Base-by-base conservation (phyloP, 2,888 invertebrate species). In the Athalia cordata region DNA sequence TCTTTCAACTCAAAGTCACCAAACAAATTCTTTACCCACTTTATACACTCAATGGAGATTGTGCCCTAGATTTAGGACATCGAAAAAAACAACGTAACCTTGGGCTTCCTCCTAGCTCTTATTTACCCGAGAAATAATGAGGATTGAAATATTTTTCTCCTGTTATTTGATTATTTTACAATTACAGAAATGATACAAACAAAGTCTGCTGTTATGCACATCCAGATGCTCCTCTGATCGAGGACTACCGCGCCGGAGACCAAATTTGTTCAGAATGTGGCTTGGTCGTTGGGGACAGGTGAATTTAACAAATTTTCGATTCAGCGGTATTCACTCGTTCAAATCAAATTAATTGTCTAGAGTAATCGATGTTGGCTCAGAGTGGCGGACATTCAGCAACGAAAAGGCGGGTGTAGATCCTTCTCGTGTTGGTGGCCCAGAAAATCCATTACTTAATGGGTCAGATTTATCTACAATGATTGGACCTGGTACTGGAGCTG, bases 231-330 rank as follows among this genome's bases (percentile, higher is more conserved):
- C 95, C 96, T 68, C 93, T 99, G 75, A 97, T 99, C 85, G 99
- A 99, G 91, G 99, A 99, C 91, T 98, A 99, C 90, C 93, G 99
- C 87, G 98, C 98, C 81, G 99, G 99, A 55, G 99, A 99, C 92
- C 97, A 98, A 94, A 98, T 99, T 86, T 99, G 99, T 90, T 97
- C 99, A 49, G 98, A 98, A 92, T 99, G 99, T 92, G 99, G 99
- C n/a, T 93, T 99, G 79, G 99, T 99, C 72, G 99, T 99, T 45
- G 99, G 99, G 11, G 99, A 99, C 92, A 94, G 98, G 97, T 97
- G 92, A 89, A 87, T 87, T 11, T 52, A 13, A 29, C 29, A 2
- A 29, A 29, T 29, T 29, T 29, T 29, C 29, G 29, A 29, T 29
- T 29, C 29, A 2, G 29, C 29, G 29, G 29, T 29, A 29, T 29